Percentiles rank a stretch among this genome's conserved stretches.
phyloP scores from a whole-genome alignment of 2,888 invertebrate genomes.

The Phalangium opilio region DNA sequence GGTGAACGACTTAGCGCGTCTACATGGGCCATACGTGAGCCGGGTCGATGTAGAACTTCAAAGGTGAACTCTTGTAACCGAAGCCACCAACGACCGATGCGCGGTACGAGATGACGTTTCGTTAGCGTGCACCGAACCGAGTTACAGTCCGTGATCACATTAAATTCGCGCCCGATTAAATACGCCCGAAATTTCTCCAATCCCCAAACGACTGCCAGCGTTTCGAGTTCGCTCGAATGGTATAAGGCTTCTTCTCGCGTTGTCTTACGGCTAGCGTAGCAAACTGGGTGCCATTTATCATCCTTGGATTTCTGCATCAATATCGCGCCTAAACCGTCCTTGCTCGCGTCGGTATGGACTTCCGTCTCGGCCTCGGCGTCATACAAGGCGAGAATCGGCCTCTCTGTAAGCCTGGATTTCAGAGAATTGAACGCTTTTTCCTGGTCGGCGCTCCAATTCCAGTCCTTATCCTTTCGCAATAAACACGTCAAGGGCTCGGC shows the following conservation, averaged over 20 bases:
- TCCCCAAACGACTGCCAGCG: constrained; percentile 4
- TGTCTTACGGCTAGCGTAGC: neutral
- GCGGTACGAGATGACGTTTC: constrained; percentile 1
- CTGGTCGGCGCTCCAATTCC: no score
- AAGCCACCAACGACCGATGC: constrained; percentile 3
- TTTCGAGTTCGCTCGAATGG: constrained; percentile 2
- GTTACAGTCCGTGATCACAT: constrained; percentile 1
- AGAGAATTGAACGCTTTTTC: no score
- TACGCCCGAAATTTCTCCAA: constrained; percentile 6
- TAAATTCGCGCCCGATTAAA: constrained; percentile 1
- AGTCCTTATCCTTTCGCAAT: no score
- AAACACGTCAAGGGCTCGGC: no score
- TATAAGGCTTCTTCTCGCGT: neutral
- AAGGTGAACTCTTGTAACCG: constrained; percentile 5
- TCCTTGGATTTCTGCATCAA: neutral
- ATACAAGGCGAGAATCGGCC: no score
- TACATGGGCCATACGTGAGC: constrained; percentile 5
- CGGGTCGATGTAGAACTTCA: constrained; percentile 3
- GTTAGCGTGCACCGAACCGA: neutral
- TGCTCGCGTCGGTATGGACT: constrained; percentile 6
- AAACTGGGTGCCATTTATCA: neutral
- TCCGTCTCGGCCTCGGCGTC: neutral
- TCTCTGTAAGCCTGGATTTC: no score
- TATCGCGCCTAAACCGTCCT: constrained; percentile 4
- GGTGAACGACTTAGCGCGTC: constrained; percentile 5